Percentiles rank a stretch among this genome's conserved stretches.
Conservation (phyloP, 2,797 vertebrate genomes). For the Orientallactaga sibirica region DNA sequence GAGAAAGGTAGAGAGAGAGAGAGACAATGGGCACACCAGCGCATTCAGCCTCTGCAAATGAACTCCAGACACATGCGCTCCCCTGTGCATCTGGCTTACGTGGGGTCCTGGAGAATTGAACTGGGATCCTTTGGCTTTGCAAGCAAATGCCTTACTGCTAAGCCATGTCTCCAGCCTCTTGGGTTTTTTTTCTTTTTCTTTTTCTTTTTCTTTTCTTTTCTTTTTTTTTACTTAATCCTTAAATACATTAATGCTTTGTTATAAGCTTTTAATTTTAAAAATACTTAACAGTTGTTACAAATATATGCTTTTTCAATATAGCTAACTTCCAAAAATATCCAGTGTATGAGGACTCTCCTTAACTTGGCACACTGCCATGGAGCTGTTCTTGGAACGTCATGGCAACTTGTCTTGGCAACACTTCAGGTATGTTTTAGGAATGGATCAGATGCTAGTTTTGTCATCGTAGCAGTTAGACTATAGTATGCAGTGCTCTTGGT, state of each 20-base stretch:
- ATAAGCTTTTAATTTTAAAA: slow-evolving; percentile 54
- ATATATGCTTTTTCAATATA: slow-evolving; percentile 80
- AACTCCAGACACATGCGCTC: no score
- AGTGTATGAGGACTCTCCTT: slow-evolving; percentile 98
- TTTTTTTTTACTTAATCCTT: slow-evolving; percentile 27
- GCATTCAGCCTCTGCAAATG: no score
- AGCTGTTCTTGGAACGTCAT: slow-evolving; percentile 96
- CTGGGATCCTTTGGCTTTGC: no score
- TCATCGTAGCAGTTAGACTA: neutral
- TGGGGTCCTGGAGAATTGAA: no score
- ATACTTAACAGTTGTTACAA: slow-evolving; percentile 44
- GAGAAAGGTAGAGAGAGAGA: no score
- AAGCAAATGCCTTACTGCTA: no score
- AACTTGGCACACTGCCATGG: slow-evolving; percentile 98
- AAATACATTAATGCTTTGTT: slow-evolving; percentile 13
- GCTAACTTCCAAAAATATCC: slow-evolving; percentile 99
- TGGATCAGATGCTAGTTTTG: neutral
- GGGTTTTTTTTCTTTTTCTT: no score
- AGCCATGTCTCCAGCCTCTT: no score
- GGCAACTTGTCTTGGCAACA: slow-evolving; percentile 98
- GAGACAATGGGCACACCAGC: no score
- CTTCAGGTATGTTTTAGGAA: slow-evolving; percentile 93
- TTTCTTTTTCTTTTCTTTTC: no score
- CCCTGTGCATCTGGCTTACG: no score
- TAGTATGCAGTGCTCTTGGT: neutral